Conservation (phyloP, 2,797 vertebrate genomes). For the Sebastes iracundus region DNA sequence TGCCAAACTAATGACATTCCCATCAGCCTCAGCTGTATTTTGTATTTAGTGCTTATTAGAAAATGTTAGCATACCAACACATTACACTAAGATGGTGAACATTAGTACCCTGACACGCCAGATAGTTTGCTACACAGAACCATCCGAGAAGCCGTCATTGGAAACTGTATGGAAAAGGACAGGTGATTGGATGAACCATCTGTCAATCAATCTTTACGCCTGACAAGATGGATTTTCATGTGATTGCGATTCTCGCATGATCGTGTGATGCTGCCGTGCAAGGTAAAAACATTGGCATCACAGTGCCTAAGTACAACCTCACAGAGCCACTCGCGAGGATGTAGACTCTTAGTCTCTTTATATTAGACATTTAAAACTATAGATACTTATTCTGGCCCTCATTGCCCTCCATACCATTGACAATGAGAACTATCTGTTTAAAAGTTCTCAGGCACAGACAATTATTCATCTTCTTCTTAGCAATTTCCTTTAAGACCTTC, state of each 20-base stretch:
- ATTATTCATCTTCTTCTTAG: neutral
- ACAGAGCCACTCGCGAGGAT: neutral
- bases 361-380: neutral
- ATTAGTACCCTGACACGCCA: neutral
- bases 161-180: no score
- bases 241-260: no score
- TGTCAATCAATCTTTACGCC: no score
- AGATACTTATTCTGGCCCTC: neutral
- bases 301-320: neutral
- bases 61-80: neutral
- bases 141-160: no score
- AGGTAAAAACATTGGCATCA: neutral
- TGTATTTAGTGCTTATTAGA: neutral
- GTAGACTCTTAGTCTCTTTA: neutral
- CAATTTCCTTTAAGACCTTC: neutral
- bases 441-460: neutral
- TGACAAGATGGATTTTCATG: no score
- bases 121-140: no score
- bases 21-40: neutral
- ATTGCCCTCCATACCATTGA: neutral
- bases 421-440: neutral
- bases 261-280: no score
- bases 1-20: neutral
- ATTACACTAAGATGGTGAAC: neutral
- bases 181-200: no score